phyloP scores from a whole-genome alignment of 2,888 invertebrate genomes.

The Drosophila formosana region DNA sequence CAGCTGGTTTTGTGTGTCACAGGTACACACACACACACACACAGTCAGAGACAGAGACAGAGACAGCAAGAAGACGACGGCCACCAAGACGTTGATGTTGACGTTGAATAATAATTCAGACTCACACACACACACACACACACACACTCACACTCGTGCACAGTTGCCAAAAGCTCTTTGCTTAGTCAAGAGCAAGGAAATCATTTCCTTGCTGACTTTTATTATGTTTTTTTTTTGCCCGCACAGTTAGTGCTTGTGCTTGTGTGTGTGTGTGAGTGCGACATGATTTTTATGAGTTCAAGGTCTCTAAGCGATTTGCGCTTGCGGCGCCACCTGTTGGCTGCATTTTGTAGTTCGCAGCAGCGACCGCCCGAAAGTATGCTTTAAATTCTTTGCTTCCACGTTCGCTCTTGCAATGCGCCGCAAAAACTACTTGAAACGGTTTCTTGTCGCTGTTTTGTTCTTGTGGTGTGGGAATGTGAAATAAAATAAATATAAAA shows the following conservation, averaged over 20 bases:
- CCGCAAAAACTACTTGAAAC: conserved; percentile 17
- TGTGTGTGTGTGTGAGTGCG: conserved; percentile 46
- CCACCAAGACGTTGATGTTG: conserved; percentile 67
- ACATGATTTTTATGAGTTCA: conserved; percentile 83
- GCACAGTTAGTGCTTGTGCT: conserved; percentile 13
- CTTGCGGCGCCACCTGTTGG: conserved; percentile 73
- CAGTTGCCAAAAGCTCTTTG: conserved; percentile 9
- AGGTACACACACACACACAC: conserved; percentile 46
- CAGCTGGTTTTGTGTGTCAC: conserved; percentile 58
- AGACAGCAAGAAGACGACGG: conserved; percentile 31
- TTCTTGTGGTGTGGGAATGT: too few relatives aligned
- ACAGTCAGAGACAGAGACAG: conserved; percentile 20
- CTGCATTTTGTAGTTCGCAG: conserved; percentile 29
- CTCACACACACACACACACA: conserved; percentile 30
- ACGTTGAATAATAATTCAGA: conserved; percentile 73
- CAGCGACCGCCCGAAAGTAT: conserved; percentile 31
- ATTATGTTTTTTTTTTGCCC: conserved; percentile 49
- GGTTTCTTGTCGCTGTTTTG: not conserved
- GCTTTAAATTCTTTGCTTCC: conserved; percentile 53
- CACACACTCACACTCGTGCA: not conserved
- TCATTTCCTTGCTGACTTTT: conserved; percentile 73
- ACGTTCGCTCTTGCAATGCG: conserved; percentile 7
- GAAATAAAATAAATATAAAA: too few relatives aligned
- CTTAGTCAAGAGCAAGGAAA: conserved; percentile 73
- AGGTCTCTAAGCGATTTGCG: conserved; percentile 77